These are phyloP conservation scores for Margarornis squamiger DNA, from an alignment of 2,797 vertebrate species.

Conservation along the genomic window DNA sequence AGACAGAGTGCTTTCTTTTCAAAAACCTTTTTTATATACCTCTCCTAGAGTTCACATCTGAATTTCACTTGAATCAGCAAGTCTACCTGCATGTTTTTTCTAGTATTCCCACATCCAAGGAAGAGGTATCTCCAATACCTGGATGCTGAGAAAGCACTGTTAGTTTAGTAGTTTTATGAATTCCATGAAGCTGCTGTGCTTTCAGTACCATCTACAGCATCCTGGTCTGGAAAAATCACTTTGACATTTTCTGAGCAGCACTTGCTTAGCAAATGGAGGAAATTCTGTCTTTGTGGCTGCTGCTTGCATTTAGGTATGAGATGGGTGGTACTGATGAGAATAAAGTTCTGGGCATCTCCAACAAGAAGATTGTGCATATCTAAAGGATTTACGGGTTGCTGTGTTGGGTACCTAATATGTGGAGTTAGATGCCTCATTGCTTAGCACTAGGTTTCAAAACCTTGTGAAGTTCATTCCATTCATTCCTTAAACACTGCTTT, in stretches of 20 bases:
- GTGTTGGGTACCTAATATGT: background rate
- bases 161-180: accelerated
- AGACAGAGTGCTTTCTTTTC: background rate
- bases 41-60: background rate
- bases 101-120: background rate
- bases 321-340: background rate
- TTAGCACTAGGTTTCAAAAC: background rate
- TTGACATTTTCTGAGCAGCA: background rate
- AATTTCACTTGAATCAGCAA: background rate
- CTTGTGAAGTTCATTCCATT: background rate
- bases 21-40: background rate
- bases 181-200: background rate
- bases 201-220: background rate
- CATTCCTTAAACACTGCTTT: background rate
- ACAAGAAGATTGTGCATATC: accelerated
- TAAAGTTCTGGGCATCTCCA: background rate
- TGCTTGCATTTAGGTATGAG: background rate
- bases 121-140: background rate
- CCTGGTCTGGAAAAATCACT: background rate
- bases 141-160: background rate
- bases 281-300: background rate
- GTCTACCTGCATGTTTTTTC: background rate
- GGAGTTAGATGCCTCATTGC: background rate
- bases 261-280: background rate
- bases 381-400: background rate